phyloP scores from a whole-genome alignment of 2,888 invertebrate genomes.

The Iselma pallidipennis region DNA sequence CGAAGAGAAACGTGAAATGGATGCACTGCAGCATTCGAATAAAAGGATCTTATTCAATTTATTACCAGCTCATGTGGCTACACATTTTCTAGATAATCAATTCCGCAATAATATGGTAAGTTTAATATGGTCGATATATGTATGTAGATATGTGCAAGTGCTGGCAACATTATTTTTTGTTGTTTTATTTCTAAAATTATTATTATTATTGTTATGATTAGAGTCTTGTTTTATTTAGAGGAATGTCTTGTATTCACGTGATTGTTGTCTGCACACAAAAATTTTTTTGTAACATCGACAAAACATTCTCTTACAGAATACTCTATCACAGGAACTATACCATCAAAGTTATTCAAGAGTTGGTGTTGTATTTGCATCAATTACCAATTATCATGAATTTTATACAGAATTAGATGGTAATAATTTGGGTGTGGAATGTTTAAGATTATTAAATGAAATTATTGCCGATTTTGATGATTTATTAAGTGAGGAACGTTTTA shows the following conservation, averaged over 20 bases:
- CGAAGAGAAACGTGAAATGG: constrained; percentile 92
- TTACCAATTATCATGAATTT: constrained; percentile 94
- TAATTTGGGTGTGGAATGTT: constrained; percentile 89
- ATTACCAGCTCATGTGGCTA: constrained; percentile 88
- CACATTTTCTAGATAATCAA: constrained; percentile 89
- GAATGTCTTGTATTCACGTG: constrained; percentile 18
- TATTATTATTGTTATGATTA: constrained; percentile 17
- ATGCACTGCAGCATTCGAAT: constrained; percentile 88
- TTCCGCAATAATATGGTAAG: constrained; percentile 84
- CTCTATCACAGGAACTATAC: constrained; percentile 80
- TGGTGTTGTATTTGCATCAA: constrained; percentile 89
- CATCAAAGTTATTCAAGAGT: constrained; percentile 91
- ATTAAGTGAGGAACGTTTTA: constrained; percentile 81
- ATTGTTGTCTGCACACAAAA: constrained; percentile 46
- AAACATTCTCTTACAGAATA: constrained; percentile 57
- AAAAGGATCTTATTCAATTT: constrained; percentile 86
- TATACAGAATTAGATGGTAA: constrained; percentile 91
- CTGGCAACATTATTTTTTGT: constrained; percentile 40
- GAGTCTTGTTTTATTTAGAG: constrained; percentile 19
- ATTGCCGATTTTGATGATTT: constrained; percentile 94
- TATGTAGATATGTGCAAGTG: constrained; percentile 33
- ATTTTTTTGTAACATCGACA: constrained; percentile 31
- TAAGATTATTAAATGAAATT: constrained; percentile 86
- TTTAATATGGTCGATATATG: constrained; percentile 15
- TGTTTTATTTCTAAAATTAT: constrained; percentile 11